Conservation (phyloP, 2,113 vertebrate genomes). For the Bujurquina vittata region DNA sequence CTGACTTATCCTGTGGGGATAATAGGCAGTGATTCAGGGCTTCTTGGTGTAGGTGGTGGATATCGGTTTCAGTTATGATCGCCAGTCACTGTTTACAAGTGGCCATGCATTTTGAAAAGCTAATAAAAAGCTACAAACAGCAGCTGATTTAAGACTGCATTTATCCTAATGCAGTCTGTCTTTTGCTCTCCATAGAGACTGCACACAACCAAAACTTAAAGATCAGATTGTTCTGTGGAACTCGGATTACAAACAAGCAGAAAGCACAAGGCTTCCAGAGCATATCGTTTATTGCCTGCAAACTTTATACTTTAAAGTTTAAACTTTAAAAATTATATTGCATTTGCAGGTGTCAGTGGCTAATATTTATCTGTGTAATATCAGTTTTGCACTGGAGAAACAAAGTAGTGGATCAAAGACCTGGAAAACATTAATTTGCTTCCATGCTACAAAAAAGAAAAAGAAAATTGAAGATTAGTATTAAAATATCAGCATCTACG, state of each 20-base stretch:
- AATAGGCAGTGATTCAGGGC: background rate
- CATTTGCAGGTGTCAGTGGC: background rate
- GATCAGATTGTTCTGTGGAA: background rate
- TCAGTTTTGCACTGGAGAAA: rapidly evolving
- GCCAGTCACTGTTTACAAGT: background rate
- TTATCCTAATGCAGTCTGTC: no score
- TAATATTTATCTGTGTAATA: background rate
- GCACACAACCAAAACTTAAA: no score
- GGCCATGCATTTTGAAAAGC: no score
- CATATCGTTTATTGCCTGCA: rapidly evolving
- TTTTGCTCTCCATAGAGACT: no score
- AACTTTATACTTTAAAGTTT: no score
- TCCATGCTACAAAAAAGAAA: background rate
- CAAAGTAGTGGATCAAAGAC: background rate
- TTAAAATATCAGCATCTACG: background rate
- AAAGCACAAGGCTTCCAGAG: background rate
- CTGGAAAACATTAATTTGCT: background rate
- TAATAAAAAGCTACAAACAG: no score
- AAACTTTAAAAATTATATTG: background rate
- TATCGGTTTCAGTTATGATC: background rate
- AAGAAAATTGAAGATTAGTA: background rate
- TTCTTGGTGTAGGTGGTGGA: background rate
- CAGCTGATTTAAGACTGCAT: no score
- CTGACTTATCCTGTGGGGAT: background rate
- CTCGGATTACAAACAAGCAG: background rate